Evolutionary conservation across 2,113 vertebrate genomes (phyloP).

Genomic region (Indicator maculatus): DNA sequence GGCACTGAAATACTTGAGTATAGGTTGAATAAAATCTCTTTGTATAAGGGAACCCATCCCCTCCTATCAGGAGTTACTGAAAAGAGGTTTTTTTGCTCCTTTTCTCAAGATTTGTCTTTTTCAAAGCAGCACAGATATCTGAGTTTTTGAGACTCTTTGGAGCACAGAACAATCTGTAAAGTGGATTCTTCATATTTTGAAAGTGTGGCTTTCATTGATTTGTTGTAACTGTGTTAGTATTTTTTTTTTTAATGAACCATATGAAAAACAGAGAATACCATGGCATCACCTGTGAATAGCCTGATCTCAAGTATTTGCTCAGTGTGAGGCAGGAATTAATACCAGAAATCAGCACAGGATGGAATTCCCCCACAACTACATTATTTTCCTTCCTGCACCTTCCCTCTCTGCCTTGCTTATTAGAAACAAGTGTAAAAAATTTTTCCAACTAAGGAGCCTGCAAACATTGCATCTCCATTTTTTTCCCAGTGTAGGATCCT

Average conservation of each 20-base stretch:
- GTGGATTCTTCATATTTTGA: neutral
- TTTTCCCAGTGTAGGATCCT: fast-evolving
- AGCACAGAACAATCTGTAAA: neutral
- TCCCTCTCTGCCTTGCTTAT: neutral
- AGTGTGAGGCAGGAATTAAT: neutral
- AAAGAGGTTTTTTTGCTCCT: neutral
- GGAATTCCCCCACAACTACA: neutral
- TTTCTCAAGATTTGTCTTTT: neutral
- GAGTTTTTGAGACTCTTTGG: neutral
- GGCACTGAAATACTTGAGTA: neutral
- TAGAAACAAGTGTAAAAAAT: neutral
- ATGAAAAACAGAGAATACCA: neutral
- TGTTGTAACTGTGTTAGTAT: neutral
- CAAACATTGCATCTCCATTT: neutral
- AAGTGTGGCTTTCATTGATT: neutral
- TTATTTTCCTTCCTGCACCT: neutral
- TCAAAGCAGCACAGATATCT: neutral
- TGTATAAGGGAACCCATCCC: neutral
- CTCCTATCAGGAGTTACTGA: neutral
- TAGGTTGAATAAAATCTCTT: neutral
- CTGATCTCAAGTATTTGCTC: neutral
- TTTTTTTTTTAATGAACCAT: neutral
- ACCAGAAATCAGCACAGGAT: neutral
- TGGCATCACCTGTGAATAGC: neutral
- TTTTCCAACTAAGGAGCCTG: neutral